These are phyloP conservation scores for Eidolon dupreanum DNA, from an alignment of 2,797 vertebrate genomes.

Conservation along the genomic window DNA sequence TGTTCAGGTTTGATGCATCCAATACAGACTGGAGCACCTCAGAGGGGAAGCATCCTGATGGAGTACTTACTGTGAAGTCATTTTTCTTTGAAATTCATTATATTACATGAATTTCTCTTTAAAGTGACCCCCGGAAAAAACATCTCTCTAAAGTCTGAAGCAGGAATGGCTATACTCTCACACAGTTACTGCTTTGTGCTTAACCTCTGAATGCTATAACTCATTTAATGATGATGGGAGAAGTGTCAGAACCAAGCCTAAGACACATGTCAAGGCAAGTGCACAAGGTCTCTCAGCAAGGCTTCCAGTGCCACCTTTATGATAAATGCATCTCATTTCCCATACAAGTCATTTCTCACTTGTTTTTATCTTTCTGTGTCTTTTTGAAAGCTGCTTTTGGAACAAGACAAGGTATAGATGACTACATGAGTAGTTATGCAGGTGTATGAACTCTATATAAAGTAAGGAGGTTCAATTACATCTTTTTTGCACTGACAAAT, in stretches of 20 bases:
- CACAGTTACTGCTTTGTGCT: not conserved
- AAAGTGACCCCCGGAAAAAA: not conserved
- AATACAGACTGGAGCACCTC: not conserved
- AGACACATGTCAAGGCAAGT: not conserved
- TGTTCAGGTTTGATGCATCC: not conserved
- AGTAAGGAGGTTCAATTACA: not conserved
- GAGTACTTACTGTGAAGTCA: not conserved
- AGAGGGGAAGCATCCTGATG: not conserved
- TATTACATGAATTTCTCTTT: not conserved
- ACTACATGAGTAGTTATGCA: not conserved
- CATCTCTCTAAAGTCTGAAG: not conserved
- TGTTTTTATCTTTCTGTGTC: not conserved
- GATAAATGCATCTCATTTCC: not conserved
- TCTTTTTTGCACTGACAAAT: not conserved
- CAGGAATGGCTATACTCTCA: not conserved
- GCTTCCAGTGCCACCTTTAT: not conserved
- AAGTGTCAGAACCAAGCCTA: not conserved
- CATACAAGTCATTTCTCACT: not conserved
- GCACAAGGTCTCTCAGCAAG: not conserved
- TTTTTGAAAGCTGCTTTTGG: not conserved
- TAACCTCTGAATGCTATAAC: not conserved
- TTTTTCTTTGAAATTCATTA: not conserved
- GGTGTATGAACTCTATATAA: not conserved
- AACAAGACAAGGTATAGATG: not conserved
- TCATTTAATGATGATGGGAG: not conserved